Evolutionary conservation across 2,888 invertebrate species (phyloP), one percentile per base, ranked within the genome.

Genomic region (Andrena chrysosceles): DNA sequence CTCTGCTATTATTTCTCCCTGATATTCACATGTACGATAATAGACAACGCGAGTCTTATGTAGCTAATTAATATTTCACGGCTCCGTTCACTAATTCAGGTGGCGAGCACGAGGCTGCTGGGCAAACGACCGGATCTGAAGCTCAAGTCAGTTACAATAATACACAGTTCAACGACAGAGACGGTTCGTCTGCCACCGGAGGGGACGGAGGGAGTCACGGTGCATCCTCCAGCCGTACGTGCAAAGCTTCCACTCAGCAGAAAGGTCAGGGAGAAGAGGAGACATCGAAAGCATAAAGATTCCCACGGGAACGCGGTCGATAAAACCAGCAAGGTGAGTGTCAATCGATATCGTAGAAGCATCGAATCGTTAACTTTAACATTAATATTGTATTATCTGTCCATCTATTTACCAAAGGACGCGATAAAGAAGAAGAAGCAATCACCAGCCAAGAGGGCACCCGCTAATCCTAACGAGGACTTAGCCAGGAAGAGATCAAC

Each of bases 111-210:
- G 89, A 96, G 96, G 91, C 95, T 97, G 91, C 95, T 98, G 91
- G 97, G 97, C 91, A 98, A 98, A 91, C 96, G 96, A 86, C 96
- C 96, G 85, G 97, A 97, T 94, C 95, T 96, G 94, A 97, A 98
- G 94, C 95, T 97, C 91, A 97, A 98, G 94, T 97, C 97, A 26
- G 96, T 98, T 89, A 98, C 98, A 90, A 98, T 98, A 93, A 97
- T 98, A 92, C 98, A 98, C 95, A 97, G 97, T 93, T 97, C 98
- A 89, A 97, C 98, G 78, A 97, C 98, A 81, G 98, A 98, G 95
- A 97, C 98, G 85, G 98, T 98, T 85, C 96, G 98, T 33, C 95
- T 98, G 88, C 97, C 97, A 59, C 94, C 95, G 76, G 95, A 95
- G 82, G 97, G 96, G 83, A 96, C 97, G 84, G 96, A 96, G 87